phyloP scores from a whole-genome alignment of 2,797 vertebrate genomes.

The Aphelocoma californica region DNA sequence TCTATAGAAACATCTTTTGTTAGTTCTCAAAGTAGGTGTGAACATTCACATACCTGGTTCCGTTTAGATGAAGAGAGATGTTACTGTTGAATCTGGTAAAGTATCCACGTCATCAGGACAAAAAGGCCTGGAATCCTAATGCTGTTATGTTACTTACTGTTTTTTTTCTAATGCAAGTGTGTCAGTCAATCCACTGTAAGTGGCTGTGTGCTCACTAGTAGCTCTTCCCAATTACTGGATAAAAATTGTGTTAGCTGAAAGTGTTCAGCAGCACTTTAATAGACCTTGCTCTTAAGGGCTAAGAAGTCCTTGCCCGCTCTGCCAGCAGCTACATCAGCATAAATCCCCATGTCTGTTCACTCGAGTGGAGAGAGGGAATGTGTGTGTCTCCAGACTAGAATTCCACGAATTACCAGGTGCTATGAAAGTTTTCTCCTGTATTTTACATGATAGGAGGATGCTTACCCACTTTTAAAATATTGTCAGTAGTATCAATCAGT shows the following conservation, averaged over 20 bases:
- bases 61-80: neutral
- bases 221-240: neutral
- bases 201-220: fast-evolving
- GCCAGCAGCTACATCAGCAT: neutral
- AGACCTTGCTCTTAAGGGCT: neutral
- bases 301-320: neutral
- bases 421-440: neutral
- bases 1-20: neutral
- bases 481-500: neutral
- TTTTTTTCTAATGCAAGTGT: neutral
- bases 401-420: neutral
- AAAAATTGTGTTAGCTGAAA: neutral
- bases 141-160: neutral
- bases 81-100: neutral
- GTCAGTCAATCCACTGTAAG: neutral
- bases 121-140: neutral
- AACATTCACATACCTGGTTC: neutral
- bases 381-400: neutral
- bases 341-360: neutral
- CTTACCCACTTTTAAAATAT: neutral
- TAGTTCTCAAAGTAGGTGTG: neutral
- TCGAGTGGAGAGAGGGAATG: neutral
- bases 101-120: neutral
- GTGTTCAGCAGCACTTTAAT: neutral
- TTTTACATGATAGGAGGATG: neutral